Conservation (phyloP, 2,113 vertebrate species). For the Mustelus asterias region DNA sequence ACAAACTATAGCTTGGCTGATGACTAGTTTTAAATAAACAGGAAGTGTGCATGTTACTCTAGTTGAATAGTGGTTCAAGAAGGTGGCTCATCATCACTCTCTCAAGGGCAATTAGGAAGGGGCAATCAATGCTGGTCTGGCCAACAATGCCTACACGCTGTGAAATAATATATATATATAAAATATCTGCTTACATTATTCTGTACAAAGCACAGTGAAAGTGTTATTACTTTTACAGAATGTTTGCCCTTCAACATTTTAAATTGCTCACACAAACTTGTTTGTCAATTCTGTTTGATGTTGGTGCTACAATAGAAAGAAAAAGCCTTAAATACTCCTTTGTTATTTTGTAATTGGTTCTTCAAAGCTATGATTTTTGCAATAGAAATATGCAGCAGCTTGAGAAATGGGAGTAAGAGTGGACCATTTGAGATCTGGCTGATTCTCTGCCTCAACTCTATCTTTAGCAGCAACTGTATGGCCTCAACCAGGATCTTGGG, state of each 20-base stretch:
- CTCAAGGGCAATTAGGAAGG: no score
- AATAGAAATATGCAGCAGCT: no score
- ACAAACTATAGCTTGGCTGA: neutral
- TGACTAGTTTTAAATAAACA: neutral
- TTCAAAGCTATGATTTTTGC: neutral
- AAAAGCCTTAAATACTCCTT: neutral
- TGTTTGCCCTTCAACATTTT: conserved; percentile 13
- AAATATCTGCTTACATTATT: neutral
- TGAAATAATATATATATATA: no score
- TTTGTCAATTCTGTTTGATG: neutral
- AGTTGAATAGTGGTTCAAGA: neutral
- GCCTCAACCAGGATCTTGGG: no score
- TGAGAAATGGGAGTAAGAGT: no score
- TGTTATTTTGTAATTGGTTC: neutral
- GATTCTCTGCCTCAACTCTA: no score
- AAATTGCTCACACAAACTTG: neutral
- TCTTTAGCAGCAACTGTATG: no score
- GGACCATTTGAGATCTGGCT: no score
- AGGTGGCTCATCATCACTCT: no score
- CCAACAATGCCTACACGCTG: no score
- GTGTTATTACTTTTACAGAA: neutral
- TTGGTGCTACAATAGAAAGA: neutral
- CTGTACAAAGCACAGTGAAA: neutral
- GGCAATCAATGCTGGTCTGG: no score
- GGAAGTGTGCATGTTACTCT: neutral